Evolutionary conservation across 2,113 vertebrate species (phyloP), one percentile per base, ranked within the genome.

Genomic region (Parus major): DNA sequence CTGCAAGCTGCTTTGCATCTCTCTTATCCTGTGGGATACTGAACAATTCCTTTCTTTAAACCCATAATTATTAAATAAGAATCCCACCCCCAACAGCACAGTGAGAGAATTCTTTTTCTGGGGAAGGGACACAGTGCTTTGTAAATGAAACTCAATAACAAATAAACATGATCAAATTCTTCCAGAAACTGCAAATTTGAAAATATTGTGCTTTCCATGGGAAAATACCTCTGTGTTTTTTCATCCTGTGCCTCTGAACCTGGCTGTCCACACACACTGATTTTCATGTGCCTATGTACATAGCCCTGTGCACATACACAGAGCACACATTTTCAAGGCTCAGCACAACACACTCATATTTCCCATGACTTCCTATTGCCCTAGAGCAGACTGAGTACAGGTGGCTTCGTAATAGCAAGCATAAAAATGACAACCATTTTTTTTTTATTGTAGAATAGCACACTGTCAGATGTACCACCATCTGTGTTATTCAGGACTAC

Each of bases 371-470:
- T 88, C 71, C 47, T 87, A 82, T 61, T 93, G 85, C 56, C 69
- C 65, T 59, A 65, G 59, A 95, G 72, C 93, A 96, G 94, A 75
- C 71, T 53, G 64, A 88, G 91, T 95, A 94, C 97, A 97, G 96
- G 97, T 97, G 97, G 97, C 80, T 92, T 93, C 82, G 79, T 97
- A 96, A 97, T 71, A 87, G 72, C 69, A 79, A 92, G 73, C 95
- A 97, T 96, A 95, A 97, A 97, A 98, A 96, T 76, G 87, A 95
- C 94, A 97, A 94, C 92, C 91, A 65, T 83, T 97, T 97, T 97
- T 97, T 97, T 97, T 97, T 95, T 64, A 93, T 88, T 97, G 96
- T 92, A 83, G 95, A 96, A 95, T 96, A 97, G 97, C 95, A 94
- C 92, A 55, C 88, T 95, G 95, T 98, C 97, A 98, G 97, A 95